Conservation (phyloP, 2,113 vertebrate genomes). For the Theristicus caerulescens region DNA sequence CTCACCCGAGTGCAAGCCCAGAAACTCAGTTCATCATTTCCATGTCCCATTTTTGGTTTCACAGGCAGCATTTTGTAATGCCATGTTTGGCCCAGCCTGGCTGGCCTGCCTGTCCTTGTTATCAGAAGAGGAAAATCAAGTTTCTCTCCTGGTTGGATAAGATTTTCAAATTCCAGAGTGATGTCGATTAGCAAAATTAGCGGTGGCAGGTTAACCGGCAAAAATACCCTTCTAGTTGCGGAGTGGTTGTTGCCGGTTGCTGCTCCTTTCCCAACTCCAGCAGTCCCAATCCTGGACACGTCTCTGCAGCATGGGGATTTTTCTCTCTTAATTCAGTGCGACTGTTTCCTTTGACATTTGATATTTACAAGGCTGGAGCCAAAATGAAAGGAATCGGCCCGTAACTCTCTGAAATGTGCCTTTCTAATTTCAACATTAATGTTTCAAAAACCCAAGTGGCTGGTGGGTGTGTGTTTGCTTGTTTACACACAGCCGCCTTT, state of each 20-base stretch:
- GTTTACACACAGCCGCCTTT: neutral
- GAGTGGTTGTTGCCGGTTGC: neutral
- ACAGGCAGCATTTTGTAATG: neutral
- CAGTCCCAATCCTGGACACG: rapidly evolving
- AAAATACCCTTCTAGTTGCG: neutral
- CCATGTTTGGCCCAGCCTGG: neutral
- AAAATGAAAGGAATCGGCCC: slow-evolving; percentile 42
- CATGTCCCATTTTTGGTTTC: neutral
- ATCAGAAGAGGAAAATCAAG: slow-evolving; percentile 58
- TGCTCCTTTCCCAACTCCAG: neutral
- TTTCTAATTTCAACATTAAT: slow-evolving; percentile 36
- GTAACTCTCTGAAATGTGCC: neutral
- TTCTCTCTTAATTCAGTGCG: neutral
- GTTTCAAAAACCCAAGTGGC: slow-evolving; percentile 27
- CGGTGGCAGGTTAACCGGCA: slow-evolving; percentile 2
- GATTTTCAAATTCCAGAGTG: slow-evolving; percentile 45
- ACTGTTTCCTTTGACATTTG: slow-evolving; percentile 24
- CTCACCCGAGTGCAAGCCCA: rapidly evolving
- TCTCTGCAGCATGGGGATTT: neutral
- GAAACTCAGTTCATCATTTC: neutral
- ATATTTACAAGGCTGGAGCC: slow-evolving; percentile 18
- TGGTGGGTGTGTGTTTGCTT: neutral
- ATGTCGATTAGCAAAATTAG: slow-evolving; percentile 51
- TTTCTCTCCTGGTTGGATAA: slow-evolving; percentile 53
- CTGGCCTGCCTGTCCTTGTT: neutral